Evolutionary conservation across 2,797 vertebrate genomes (phyloP), one percentile per base, ranked within the genome.

Genomic region (Bucorvus abyssinicus): DNA sequence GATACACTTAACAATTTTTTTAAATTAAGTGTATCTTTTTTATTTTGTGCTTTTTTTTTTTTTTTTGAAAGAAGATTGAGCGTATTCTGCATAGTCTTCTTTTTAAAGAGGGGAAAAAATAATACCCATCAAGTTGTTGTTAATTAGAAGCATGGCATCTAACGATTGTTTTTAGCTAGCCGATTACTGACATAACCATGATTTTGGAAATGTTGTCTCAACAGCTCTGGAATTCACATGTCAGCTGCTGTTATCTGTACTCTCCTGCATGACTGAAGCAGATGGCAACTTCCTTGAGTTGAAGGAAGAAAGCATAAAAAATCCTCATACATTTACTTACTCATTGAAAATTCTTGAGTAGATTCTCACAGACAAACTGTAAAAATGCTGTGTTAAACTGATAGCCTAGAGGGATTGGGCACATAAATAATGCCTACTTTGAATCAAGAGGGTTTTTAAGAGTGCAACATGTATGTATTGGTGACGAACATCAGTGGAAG

Each of bases 241-340:
- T 94, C 78, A 95, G 80, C 30, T 77, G 76, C 61, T 61, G 8
- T 53, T 40, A 90, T 32, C 4, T 76, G 92, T 90, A 87, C 69
- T 91, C 45, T 61, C 30, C 75, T 77, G 17, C 40, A 70, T 73
- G 59, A 67, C 42, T 77, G 75, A 94, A 96, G 76, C 76, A 97
- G 91, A 96, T 88, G 81, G 79, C 22, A 24, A 81, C 65, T 94
- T 93, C 68, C 56, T 88, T 94, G 49, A 91, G 85, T 60, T 90
- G 81, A 96, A 97, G 81, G 67, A 85, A 96, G 93, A 53, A 19
- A 89, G 42, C 55, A 68, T 47, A 74, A 87, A 85, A 77, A 85
- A 85, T 96, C 56, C 71, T 82, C 16, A 1, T 50, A 22, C 27
- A 30, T 56, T 93, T 94, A 24, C 36, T 79, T 83, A 59, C 52